Evolutionary conservation across 2,113 vertebrate species (phyloP), one percentile per base, ranked within the genome.

Genomic region (Albula goreensis): DNA sequence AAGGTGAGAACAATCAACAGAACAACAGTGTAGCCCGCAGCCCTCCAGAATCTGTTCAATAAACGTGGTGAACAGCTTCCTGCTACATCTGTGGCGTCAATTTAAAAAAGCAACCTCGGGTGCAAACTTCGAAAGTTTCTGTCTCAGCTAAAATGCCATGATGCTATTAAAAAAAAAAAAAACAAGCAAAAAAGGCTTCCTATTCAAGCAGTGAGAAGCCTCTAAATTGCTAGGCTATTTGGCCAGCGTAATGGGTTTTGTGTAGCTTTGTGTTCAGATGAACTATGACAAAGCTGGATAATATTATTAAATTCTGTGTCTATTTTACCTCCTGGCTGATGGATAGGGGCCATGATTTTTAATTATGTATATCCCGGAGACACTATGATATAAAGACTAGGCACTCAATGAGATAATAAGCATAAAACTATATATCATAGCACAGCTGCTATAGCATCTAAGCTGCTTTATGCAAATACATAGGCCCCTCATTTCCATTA

Each of bases 241-340:
- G 56, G 25, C 9, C 56, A n/a, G 50, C n/a, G 83, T 66, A 84
- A 87, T 83, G 83, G 66, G 15, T 70, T 70, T 84, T 80, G 52
- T 50, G 57, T 51, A 78, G 70, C 63, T 85, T 87, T 84, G 31
- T 82, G 78, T 56, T 77, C 56, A 41, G 25, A 87, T 84, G 86
- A 78, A n/a, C 81, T 66, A 77, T 70, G 81, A 77, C 5, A 51
- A 12, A n/a, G n/a, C 66, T n/a, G 22, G 4, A 74, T 74, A 10
- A 74, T 74, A 74, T 74, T 70, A 70, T 70, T 74, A 74, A 74
- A 74, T n/a, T n/a, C 70, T 19, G 25, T 52, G 31, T 50, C 50
- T 78, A 74, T 74, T 74, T 31, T 31, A 22, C n/a, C 10, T 74
- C n/a, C 70, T 74, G 1, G 70, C 5, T 74, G 70, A 2, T 63